A percentile compares a stretch with the other conserved stretches of the same genome.
phyloP scores from a whole-genome alignment of 1,140 invertebrate genomes.

The Leptopilina clavipes region DNA sequence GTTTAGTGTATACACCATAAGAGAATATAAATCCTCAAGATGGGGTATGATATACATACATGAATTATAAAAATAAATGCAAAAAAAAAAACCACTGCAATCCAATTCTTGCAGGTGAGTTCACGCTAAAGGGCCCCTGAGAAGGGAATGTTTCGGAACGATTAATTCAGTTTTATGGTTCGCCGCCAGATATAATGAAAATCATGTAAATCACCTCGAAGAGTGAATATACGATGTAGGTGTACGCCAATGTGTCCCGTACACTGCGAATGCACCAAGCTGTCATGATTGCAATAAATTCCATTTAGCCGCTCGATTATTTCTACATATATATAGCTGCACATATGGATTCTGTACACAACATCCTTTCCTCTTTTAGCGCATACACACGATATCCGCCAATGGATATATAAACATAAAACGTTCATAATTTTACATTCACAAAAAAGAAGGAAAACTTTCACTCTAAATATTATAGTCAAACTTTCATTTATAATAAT shows the following conservation, averaged over 20 bases:
- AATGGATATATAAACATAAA: conserved; percentile 2
- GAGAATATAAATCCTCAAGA: not conserved
- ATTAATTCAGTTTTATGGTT: conserved; percentile 32
- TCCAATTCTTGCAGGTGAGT: conserved; percentile 32
- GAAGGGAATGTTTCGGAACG: conserved; percentile 32
- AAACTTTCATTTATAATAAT: no score
- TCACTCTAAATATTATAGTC: no score
- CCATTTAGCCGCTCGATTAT: conserved; percentile 32
- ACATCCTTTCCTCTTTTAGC: conserved; percentile 11
- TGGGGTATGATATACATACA: conserved; percentile 12
- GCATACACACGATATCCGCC: conserved; percentile 22
- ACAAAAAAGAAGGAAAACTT: not conserved
- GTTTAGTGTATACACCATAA: conserved; percentile 11
- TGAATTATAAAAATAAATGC: not conserved
- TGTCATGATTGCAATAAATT: conserved; percentile 35
- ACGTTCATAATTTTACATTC: not conserved
- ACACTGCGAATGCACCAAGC: conserved; percentile 18
- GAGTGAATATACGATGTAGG: conserved; percentile 34
- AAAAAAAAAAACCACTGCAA: conserved; percentile 18
- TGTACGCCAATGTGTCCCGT: conserved; percentile 5
- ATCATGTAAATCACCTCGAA: conserved; percentile 25
- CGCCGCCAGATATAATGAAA: conserved; percentile 29
- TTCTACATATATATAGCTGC: not conserved
- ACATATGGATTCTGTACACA: not conserved
- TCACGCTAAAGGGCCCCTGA: not conserved